Evolutionary conservation across 1,140 invertebrate species (phyloP), one percentile per base, ranked within the genome.

Genomic region (Gryllus bimaculatus): DNA sequence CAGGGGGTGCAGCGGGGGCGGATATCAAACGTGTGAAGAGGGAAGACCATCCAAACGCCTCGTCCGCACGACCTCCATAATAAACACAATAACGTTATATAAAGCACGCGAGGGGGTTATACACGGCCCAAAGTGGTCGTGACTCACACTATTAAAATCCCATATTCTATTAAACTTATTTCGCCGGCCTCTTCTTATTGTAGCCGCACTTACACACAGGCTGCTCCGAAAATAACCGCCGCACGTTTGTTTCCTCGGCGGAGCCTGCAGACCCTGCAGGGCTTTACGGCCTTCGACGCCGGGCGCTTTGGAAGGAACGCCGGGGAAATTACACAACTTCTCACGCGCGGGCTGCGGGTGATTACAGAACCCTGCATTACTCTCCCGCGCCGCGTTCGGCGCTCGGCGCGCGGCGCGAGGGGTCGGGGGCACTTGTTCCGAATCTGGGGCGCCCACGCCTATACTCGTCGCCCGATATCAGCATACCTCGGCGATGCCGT

Each of bases 81-180:
- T 66, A 66, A 66, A 66, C 54, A 66, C 54, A 66, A 66, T 66
- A 66, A 66, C 54, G 54, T 66, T 66, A 66, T 66, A 66, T 66
- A 66, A 66, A 66, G 54, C 54, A 66, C 54, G 10, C 18, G 54
- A 66, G 54, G 54, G 26, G 54, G 54, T 66, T 66, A 18, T 66
- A 66, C 2, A 66, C 54, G 2, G 54, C 54, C 54, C 2, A 66
- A 66, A 66, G 54, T 66, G 54, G 10, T 66, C 54, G 54, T 66
- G 54, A 66, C 54, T 66, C 54, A 66, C 54, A 66, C 54, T 66
- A 66, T 66, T 66, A 66, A 66, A 66, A 66, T 66, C 54, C 54
- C 54, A 66, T 66, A 66, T 66, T 66, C 54, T 7, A 66, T 66
- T 66, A 66, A 66, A 66, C 54, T 18, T 66, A 66, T 66, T 66